Evolutionary conservation across 2,797 vertebrate genomes (phyloP).

Genomic region (Balearica regulorum): DNA sequence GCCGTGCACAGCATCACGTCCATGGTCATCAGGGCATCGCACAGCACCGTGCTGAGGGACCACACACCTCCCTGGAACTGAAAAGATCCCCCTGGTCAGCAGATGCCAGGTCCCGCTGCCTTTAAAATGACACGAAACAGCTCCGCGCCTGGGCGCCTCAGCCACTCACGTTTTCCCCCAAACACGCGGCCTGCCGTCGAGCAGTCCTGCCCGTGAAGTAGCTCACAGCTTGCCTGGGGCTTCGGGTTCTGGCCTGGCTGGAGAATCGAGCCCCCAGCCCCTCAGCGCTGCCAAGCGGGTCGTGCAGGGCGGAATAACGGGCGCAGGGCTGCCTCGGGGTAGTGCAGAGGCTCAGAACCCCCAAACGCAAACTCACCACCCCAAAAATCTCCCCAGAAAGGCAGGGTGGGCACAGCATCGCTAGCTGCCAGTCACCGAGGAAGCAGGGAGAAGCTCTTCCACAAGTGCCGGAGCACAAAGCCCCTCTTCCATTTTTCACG

Average conservation of each 20-base stretch:
- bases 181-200: not conserved
- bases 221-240: not conserved
- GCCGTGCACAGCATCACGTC: slow-evolving; percentile 97
- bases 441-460: not conserved
- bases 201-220: not conserved
- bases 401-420: not conserved
- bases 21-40: slow-evolving; percentile 93
- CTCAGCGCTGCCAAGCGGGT: not conserved
- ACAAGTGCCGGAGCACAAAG: not conserved
- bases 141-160: accelerated
- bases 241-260: not conserved
- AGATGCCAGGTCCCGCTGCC: not conserved
- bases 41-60: slow-evolving; percentile 84
- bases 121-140: not conserved
- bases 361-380: not conserved
- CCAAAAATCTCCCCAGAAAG: not conserved
- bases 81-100: not conserved
- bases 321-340: not conserved
- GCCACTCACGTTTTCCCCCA: not conserved
- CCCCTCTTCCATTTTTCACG: not conserved
- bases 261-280: not conserved
- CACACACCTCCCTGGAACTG: slow-evolving; percentile 93
- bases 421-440: not conserved
- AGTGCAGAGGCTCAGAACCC: not conserved
- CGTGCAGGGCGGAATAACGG: not conserved